Base-by-base conservation (phyloP, 2,113 vertebrate genomes). In the Todiramphus chloris region DNA sequence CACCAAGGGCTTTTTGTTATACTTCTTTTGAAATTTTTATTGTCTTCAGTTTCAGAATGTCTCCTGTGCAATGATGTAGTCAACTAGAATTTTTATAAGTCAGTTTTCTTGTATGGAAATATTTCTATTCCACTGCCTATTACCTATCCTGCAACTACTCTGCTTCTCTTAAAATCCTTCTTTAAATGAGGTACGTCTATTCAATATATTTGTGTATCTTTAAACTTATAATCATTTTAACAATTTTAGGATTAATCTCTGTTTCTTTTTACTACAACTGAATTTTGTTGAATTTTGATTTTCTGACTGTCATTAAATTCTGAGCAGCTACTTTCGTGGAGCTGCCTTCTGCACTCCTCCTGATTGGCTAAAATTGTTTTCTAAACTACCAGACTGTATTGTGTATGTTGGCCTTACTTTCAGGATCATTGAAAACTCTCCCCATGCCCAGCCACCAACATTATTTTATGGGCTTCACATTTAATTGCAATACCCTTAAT, bases 391-490 rank as follows among this genome's bases (percentile, higher is more conserved):
- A 56, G 35, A 55, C 41, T 43, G 25, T 55, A 23, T 64, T 66
- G 66, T 55, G 3, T 17, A 31, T 58, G 14, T 67, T 67, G 83
- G 11, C 3, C 19, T 75, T 75, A 37, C 13, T 73, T 55, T 33
- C 7, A 37, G 31, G 23, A 17, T 41, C 23, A 55, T 3, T 79
- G 59, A 83, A 30, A 43, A 43, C 37, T 21, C 37, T 28, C 4
- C 5, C 12, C 13, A 4, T 5, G 5, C 21, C 30, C 6, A 6
- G 3, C 5, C 2, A 4, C 8, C 8, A 58, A 5, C 13, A 44
- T 44, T 46, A 24, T 11, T 62, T 62, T 62, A 31, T 43, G n/a
- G 16, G 31, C 13, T 55, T 73, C 30, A 60, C 15, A 55, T 62
- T 84, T 56, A 56, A 51, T 58, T 75, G 20, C 14, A 56, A 44